Evolutionary conservation across 1,140 invertebrate species (phyloP), one percentile per base, ranked within the genome.

Genomic region (Calephelis nemesis): DNA sequence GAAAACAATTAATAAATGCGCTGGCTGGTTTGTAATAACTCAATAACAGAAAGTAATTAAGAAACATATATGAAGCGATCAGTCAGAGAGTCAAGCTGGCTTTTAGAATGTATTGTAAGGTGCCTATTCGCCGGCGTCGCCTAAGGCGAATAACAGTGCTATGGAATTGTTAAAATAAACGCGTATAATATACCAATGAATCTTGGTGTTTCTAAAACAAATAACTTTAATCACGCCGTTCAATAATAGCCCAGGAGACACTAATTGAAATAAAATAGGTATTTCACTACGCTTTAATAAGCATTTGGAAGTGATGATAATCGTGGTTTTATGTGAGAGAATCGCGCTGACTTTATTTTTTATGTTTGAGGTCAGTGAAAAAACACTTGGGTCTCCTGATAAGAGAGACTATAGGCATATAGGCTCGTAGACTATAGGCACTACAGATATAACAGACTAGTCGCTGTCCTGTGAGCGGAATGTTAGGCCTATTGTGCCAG

Each of bases 151-250:
- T 70, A 47, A 66, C 75, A 75, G 69, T 70, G 39, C 67, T 68
- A 19, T 45, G 67, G 62, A 73, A 75, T 71, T 72, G 74, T 77
- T 75, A 73, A 79, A 82, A 80, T 81, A 83, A 75, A 83, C 77
- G 74, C 67, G 77, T 74, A 81, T 82, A 87, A 87, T 82, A 83
- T 77, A 72, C 77, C 74, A 82, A 86, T 86, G 84, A 83, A 87
- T 88, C 82, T 86, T 79, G 79, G 71, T 78, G 79, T 82, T 79
- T 85, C 81, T 85, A 87, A 89, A 89, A 87, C 85, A 89, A 89
- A 89, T 87, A 89, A 87, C 69, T 85, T 89, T 87, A 88, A 89
- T 87, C 83, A 87, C 82, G 78, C 82, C 81, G 70, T 79, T 72
- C 63, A 68, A 45, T 45, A 67, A 73, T 40, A 45, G 48, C 48